Evolutionary conservation across 2,888 invertebrate species (phyloP).

Genomic region (Cataglyphis rosenhaueri): DNA sequence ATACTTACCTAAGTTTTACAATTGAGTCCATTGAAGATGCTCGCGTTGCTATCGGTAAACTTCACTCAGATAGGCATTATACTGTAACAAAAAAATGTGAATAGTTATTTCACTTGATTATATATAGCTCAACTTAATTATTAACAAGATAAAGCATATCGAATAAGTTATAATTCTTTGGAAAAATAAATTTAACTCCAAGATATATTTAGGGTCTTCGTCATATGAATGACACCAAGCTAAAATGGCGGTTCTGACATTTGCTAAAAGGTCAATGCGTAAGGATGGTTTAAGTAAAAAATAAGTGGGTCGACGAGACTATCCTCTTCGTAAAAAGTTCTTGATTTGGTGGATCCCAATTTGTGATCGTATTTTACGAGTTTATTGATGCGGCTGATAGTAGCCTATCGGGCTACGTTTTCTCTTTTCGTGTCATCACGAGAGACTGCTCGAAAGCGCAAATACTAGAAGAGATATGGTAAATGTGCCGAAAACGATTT

Average conservation of each 20-base stretch:
- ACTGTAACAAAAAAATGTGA: constrained; percentile 30
- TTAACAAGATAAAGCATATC: background rate
- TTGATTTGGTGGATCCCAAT: constrained; percentile 28
- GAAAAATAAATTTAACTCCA: background rate
- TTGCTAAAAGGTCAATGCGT: background rate
- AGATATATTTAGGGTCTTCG: background rate
- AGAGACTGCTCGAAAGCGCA: constrained; percentile 1
- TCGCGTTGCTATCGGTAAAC: background rate
- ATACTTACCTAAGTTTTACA: constrained; percentile 24
- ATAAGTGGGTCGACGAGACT: background rate
- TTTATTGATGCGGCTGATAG: background rate
- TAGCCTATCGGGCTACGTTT: background rate
- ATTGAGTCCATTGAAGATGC: constrained; percentile 17
- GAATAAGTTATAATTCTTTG: background rate
- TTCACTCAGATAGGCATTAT: constrained; percentile 13
- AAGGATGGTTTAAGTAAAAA: constrained; percentile 8
- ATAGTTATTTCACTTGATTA: background rate
- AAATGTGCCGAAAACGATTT: constrained; percentile 45
- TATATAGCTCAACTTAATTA: background rate
- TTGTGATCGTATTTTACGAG: constrained; percentile 38
- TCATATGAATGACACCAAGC: background rate
- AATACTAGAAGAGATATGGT: constrained; percentile 9
- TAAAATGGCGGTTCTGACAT: background rate
- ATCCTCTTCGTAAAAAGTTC: background rate
- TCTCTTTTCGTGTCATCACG: background rate